Base-by-base conservation (phyloP, 2,888 invertebrate species). In the Chaitophorus viminalis region DNA sequence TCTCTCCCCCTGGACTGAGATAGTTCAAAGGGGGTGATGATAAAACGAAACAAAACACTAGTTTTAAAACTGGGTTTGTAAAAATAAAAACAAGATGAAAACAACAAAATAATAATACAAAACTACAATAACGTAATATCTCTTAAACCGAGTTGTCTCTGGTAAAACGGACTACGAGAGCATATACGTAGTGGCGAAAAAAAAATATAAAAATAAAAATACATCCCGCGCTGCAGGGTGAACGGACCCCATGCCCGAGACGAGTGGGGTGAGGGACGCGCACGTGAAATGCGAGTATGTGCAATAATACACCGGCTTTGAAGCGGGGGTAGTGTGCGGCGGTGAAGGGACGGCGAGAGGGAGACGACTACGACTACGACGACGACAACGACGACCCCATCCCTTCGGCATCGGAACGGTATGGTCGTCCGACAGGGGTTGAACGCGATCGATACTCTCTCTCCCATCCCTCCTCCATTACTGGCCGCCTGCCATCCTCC, bases 381-480 rank as follows among this genome's bases (percentile, higher is more conserved):
- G 46, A 46, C 46, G 46, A 9, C 46, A 36, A 60, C 36, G 33
- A 75, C 75, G 60, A 84, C 83, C 83, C 83, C 31, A 65, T 60
- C 75, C 75, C 60, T 75, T 75, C 21, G 60, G 36, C n/a, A 36
- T 33, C 36, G 36, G 36, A 11, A 29, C 75, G 39, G 46, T n/a
- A n/a, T n/a, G 25, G 72, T 31, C 70, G 52, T 82, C 82, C 82
- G 70, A 52, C 65, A 70, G 77, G 78, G 86, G 78, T 79, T 36
- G 72, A 25, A 31, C 33, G 85, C 72, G 72, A 79, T 77, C 86
- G 77, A 85, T 76, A 85, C 77, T 65, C 83, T 72, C 68, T 2
- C 25, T 17, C 39, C n/a, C 36, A 25, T n/a, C 65, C 6, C 21
- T 25, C n/a, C 18, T 3, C 18, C 36, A 9, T 4, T 46, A 46